Base-by-base conservation (phyloP, 2,888 invertebrate genomes). In the Cephus pygmeus region DNA sequence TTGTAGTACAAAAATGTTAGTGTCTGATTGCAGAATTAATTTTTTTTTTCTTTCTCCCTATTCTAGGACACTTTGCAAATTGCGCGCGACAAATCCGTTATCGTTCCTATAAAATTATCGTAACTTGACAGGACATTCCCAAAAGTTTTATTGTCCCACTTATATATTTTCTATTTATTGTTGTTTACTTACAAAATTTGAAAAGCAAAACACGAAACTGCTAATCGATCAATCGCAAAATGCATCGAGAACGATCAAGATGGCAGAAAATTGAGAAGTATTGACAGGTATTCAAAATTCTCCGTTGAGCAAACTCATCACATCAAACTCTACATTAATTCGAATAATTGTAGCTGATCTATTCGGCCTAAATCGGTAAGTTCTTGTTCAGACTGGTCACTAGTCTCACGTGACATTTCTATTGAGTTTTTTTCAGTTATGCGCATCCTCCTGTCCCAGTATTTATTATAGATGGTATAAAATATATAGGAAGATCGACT, bases 261-360 rank as follows among this genome's bases (percentile, higher is more conserved):
- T 83, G 83, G 82, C 83, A 36, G 79, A 81, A 81, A 81, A 81
- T 81, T 83, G 68, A 74, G 75, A 69, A 71, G 74, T 69, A 73
- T 40, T 76, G 78, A 80, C 75, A 79, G 77, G 73, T 68, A 79
- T 83, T 75, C 71, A 69, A 76, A 82, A 80, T 33, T 34, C 23
- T 31, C 30, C 31, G 73, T n/a, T 36, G 2, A 69, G 34, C 36
- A 23, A 73, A 75, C 6, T 56, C 12, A 40, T 69, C 69, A 34
- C 78, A 69, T 76, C 33, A 68, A 34, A 56, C 23, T 23, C 56
- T 23, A 56, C 9, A 56, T 56, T 56, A 56, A 56, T 56, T 23
- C 23, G 9, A 56, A 23, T 56, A 23, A 56, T 56, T 23, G 23
- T 23, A 56, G 56, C 56, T 56, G 56, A 56, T 56, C 23, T 23